A percentile compares a stretch with the other conserved stretches of the same genome.
phyloP scores from a whole-genome alignment of 1,140 invertebrate genomes.

The Pachyrhynchus sulphureomaculatus region DNA sequence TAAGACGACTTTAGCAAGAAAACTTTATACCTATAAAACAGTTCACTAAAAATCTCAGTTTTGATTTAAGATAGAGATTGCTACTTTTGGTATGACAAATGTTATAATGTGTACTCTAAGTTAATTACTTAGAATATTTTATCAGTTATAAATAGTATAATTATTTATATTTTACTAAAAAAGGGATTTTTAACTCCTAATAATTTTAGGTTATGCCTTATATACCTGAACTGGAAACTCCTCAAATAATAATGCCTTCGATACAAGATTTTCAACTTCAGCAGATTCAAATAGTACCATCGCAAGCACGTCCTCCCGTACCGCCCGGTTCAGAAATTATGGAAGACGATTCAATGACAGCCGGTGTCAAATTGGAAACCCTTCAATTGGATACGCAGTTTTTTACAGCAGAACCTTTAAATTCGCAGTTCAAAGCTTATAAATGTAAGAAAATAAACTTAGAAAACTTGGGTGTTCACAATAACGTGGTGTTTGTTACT shows the following conservation, averaged over 20 bases:
- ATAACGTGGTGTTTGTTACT: neutral
- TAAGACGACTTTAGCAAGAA: too few species aligned
- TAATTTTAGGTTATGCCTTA: constrained; percentile 32
- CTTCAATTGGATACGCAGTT: constrained; percentile 31
- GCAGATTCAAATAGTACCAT: constrained; percentile 24
- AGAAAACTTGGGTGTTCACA: constrained; percentile 1
- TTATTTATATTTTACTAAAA: constrained; percentile 6
- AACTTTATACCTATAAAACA: too few species aligned
- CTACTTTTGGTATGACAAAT: too few species aligned
- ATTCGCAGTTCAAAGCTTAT: constrained; percentile 34
- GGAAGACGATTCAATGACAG: constrained; percentile 18
- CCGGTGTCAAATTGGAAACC: constrained; percentile 19
- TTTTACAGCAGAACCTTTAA: constrained; percentile 31
- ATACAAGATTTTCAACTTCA: constrained; percentile 24
- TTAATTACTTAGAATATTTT: neutral
- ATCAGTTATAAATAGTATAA: too few species aligned
- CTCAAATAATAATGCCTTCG: constrained; percentile 23
- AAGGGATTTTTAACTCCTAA: neutral
- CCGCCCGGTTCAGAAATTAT: neutral
- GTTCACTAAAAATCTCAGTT: too few species aligned
- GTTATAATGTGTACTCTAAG: too few species aligned
- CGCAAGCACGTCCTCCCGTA: constrained; percentile 1
- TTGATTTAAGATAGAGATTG: too few species aligned
- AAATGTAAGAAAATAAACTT: constrained; percentile 29
- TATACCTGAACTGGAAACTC: constrained; percentile 26